Evolutionary conservation across 1,140 invertebrate genomes (phyloP).

Genomic region (Stegodyphus mimosarum): DNA sequence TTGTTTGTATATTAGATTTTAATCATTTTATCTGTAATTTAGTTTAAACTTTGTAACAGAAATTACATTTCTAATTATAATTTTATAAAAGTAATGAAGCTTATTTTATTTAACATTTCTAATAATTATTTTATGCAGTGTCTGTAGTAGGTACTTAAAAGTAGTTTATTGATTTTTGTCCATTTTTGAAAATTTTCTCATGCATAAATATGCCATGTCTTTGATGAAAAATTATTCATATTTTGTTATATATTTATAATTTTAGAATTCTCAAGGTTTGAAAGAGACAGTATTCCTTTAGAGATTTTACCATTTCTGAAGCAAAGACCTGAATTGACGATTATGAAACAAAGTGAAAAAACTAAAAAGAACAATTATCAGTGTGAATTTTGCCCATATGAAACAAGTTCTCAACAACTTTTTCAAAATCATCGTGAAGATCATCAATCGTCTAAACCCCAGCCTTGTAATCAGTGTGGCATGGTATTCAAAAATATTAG

Average conservation of each 20-base stretch:
- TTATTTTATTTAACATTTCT: too few relatives aligned
- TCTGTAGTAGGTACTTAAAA: too few relatives aligned
- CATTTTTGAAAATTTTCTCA: too few relatives aligned
- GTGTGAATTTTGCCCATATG: slow-evolving; percentile 32
- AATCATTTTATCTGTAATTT: too few relatives aligned
- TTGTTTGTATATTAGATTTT: too few relatives aligned
- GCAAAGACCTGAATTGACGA: slow-evolving; percentile 17
- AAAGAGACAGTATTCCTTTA: not conserved
- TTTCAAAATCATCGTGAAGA: slow-evolving; percentile 6
- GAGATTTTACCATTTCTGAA: slow-evolving; percentile 25
- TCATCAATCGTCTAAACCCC: not conserved
- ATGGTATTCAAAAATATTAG: slow-evolving; percentile 8
- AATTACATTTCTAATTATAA: too few relatives aligned
- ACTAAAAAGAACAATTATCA: slow-evolving; percentile 2
- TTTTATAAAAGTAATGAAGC: too few relatives aligned
- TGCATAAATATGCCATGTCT: too few relatives aligned
- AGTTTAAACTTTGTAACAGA: too few relatives aligned
- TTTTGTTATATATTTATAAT: slow-evolving; percentile 11
- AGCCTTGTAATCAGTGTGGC: not conserved
- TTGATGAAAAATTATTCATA: not conserved
- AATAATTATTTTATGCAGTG: too few relatives aligned
- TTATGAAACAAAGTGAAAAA: slow-evolving; percentile 1
- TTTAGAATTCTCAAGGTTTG: not conserved
- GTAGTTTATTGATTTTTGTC: too few relatives aligned
- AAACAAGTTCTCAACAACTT: not conserved